Base-by-base conservation (phyloP, 1,140 invertebrate genomes). In the Zaprionus taronus region DNA sequence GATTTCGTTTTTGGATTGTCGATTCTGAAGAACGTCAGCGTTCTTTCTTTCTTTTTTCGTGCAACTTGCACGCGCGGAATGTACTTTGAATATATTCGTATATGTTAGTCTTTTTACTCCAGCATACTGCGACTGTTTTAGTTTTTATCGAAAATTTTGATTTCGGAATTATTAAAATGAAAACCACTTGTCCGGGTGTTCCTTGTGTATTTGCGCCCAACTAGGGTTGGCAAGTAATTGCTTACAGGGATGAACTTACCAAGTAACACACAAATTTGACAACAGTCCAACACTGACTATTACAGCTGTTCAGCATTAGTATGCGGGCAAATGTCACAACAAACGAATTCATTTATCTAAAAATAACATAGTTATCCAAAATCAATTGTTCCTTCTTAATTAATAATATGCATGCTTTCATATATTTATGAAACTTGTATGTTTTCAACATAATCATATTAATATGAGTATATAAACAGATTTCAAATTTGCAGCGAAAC, bases 181-280 rank as follows among this genome's bases (percentile, higher is more conserved):
- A 49, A 70, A 70, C 31, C 51, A 63, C 51, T 75, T 49, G 57
- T 70, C 58, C 31, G 26, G 24, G 1, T n/a, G 7, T 38, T 57
- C 66, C 47, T 75, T 75, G 67, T 70, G 66, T 69, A 70, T 74
- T 74, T 56, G 72, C 66, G 72, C 57, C 49, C 28, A 62, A 70
- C 28, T 66, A 74, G 72, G 66, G 66, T 31, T 62, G 67, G 47
- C 53, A 20, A n/a, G n/a, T 22, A 6, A 20, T 53, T 38, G 15
- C 17, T 5, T 15, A 28, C 58, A 70, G 67, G 47, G 47, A n/a
- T 70, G 47, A 47, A 47, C n/a, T 17, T 17, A 11, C 14, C 20
- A 24, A 22, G 4, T 22, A 51, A 51, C 2, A 22, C 9, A 24
- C 1, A 51, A 2, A 5, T 17, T 47, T 9, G 6, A 5, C 36